Percentiles rank a stretch among this genome's conserved stretches.
These are phyloP conservation scores for Myiagra hebetior DNA, from an alignment of 2,113 vertebrate species.

Conservation along the genomic window DNA sequence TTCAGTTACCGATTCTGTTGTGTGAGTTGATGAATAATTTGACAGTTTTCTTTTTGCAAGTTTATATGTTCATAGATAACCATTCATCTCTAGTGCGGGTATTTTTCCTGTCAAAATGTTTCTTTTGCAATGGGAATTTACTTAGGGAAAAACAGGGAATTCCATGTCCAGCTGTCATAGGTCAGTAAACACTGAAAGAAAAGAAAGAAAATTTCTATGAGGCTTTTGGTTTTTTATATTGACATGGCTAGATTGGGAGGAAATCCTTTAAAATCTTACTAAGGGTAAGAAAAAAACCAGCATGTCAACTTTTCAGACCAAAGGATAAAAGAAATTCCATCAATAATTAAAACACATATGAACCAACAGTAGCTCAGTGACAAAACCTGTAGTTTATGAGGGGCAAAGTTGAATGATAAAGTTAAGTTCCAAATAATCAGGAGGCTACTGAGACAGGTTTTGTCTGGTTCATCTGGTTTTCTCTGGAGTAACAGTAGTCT, in stretches of 20 bases:
- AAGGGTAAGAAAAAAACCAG: not conserved
- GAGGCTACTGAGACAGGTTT: not conserved
- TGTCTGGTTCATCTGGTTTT: not conserved
- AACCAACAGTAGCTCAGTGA: not conserved
- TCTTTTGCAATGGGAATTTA: not conserved
- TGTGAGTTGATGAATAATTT: not conserved
- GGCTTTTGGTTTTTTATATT: not conserved
- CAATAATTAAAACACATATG: not conserved
- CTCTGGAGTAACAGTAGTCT: not conserved
- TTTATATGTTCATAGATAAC: not conserved
- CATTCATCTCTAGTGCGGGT: not conserved
- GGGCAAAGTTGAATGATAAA: not conserved
- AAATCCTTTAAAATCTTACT: not conserved
- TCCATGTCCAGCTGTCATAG: not conserved
- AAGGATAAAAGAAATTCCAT: not conserved
- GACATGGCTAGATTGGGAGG: not conserved
- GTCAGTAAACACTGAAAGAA: not conserved
- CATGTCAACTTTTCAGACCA: not conserved
- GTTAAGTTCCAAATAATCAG: not conserved
- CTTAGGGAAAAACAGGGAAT: not conserved
- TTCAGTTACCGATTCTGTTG: not conserved
- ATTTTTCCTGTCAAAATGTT: not conserved
- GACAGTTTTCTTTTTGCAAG: not conserved
- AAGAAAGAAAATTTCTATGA: not conserved
- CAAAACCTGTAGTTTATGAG: not conserved